Conservation (phyloP, 2,113 vertebrate species). For the Phalacrocorax brasilianus region DNA sequence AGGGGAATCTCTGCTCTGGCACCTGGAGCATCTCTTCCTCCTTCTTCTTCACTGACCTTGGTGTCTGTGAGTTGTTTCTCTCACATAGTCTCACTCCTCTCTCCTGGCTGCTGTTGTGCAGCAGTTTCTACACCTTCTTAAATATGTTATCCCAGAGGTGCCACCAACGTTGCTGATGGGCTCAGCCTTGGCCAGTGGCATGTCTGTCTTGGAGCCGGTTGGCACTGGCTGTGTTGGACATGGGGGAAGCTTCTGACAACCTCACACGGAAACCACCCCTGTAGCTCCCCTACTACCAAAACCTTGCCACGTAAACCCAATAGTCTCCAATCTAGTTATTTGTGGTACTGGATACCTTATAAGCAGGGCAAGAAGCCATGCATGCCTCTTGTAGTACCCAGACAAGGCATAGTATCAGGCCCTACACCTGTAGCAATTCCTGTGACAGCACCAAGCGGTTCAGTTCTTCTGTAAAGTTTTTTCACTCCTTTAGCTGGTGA, state of each 20-base stretch:
- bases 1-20: neutral
- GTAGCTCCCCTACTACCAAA: neutral
- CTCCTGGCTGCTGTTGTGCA: neutral
- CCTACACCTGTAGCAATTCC: neutral
- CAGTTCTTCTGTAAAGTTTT: neutral
- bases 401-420: neutral
- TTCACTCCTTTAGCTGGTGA: constrained; percentile 82
- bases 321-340: neutral
- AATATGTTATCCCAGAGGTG: too few species aligned
- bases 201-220: neutral
- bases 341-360: neutral
- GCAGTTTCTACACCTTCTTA: neutral
- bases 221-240: too few species aligned
- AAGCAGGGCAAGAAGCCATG: neutral
- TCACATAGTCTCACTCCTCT: neutral
- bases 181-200: neutral
- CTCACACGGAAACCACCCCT: neutral
- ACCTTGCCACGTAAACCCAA: fast-evolving
- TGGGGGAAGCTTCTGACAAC: neutral
- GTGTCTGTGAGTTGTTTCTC: neutral
- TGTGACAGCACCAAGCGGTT: neutral
- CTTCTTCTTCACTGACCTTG: neutral
- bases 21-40: neutral
- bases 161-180: neutral
- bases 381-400: neutral